Conservation (phyloP, 2,888 invertebrate genomes). For the Drosophila prostipennis region DNA sequence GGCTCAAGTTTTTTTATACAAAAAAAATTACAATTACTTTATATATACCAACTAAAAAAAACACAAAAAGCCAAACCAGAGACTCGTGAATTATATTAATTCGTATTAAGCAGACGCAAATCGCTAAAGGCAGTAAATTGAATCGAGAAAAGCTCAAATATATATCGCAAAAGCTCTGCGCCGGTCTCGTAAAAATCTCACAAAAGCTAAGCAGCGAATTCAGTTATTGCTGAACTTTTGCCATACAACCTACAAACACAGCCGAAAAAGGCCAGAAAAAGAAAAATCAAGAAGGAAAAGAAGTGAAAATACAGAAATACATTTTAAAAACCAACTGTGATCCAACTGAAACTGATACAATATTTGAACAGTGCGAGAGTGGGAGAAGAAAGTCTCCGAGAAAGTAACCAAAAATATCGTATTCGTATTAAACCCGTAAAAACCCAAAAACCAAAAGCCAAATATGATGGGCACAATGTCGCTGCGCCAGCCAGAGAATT, state of each 20-base stretch:
- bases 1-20: slow-evolving; percentile 22
- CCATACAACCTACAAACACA: slow-evolving; percentile 65
- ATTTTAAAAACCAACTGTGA: slow-evolving; percentile 37
- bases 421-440: slow-evolving; percentile 2
- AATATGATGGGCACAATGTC: slow-evolving; percentile 84
- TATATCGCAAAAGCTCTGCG: slow-evolving; percentile 72
- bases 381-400: slow-evolving; percentile 35
- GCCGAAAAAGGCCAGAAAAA: slow-evolving; percentile 19
- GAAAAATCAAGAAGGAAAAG: slow-evolving; percentile 30
- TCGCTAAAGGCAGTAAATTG: slow-evolving; percentile 20
- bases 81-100: slow-evolving; percentile 67
- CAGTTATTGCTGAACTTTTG: slow-evolving; percentile 82
- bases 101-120: slow-evolving; percentile 36
- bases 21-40: slow-evolving; percentile 30
- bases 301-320: slow-evolving; percentile 21
- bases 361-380: slow-evolving; percentile 39
- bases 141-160: slow-evolving; percentile 27
- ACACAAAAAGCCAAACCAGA: slow-evolving; percentile 47
- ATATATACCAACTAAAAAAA: slow-evolving; percentile 36
- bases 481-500: slow-evolving; percentile 85
- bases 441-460: slow-evolving; percentile 27
- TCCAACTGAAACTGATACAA: slow-evolving; percentile 25
- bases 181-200: slow-evolving; percentile 74
- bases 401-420: slow-evolving; percentile 4
- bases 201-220: slow-evolving; percentile 63